Evolutionary conservation across 2,113 vertebrate species (phyloP).

Genomic region (Ochotona curzoniae): DNA sequence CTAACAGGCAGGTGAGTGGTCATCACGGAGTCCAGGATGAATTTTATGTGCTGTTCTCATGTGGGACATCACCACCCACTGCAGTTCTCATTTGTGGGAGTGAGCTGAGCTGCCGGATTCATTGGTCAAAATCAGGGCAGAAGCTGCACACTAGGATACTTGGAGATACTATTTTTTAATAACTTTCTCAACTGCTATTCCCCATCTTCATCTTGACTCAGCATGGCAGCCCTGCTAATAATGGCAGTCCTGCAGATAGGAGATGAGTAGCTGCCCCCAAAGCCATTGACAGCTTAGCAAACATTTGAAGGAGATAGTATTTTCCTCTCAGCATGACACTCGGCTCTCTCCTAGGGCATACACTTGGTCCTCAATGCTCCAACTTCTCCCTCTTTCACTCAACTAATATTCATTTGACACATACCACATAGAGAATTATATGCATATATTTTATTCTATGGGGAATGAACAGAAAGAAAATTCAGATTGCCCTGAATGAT

Average conservation of each 20-base stretch:
- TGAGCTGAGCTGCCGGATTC: slow-evolving; percentile 26
- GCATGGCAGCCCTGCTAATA: background rate
- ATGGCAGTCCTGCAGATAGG: background rate
- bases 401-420: slow-evolving; percentile 38
- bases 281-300: background rate
- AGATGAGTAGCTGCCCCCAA: background rate
- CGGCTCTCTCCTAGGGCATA: background rate
- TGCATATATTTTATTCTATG: background rate
- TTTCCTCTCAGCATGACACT: background rate
- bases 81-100: background rate
- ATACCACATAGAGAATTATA: background rate
- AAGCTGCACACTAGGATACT: background rate
- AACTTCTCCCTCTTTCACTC: background rate
- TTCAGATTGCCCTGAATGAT: slow-evolving; percentile 23
- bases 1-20: slow-evolving; percentile 41
- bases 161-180: slow-evolving; percentile 27
- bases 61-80: background rate
- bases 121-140: slow-evolving; percentile 27
- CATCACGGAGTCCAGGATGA: background rate
- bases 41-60: background rate
- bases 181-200: background rate
- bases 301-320: background rate
- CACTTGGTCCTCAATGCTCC: background rate
- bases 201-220: background rate
- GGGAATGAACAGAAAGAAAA: slow-evolving; percentile 25